Evolutionary conservation across 2,113 vertebrate species (phyloP).

Genomic region (Python bivittatus): DNA sequence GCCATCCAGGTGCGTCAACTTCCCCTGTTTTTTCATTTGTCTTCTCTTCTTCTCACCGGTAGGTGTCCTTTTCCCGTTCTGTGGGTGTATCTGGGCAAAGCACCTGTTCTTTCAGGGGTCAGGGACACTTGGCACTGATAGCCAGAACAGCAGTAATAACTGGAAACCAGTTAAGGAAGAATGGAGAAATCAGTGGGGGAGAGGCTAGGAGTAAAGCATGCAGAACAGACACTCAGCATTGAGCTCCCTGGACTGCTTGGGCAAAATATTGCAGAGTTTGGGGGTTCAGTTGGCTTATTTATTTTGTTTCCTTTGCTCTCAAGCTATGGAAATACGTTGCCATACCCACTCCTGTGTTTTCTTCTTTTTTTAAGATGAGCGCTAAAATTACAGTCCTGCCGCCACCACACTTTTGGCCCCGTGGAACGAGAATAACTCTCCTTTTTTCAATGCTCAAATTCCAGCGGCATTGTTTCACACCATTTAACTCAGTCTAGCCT

Average conservation of each 20-base stretch:
- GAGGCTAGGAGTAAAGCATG: neutral
- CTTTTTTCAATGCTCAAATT: neutral
- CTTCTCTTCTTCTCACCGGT: neutral
- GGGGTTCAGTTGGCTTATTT: neutral
- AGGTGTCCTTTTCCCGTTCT: neutral
- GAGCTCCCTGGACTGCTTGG: neutral
- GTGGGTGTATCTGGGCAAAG: neutral
- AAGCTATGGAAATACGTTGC: neutral
- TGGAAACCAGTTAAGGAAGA: neutral
- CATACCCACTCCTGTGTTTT: neutral
- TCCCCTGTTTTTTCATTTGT: too few relatives aligned
- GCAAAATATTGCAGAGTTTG: neutral
- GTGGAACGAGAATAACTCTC: too few relatives aligned
- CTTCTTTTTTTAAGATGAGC: neutral
- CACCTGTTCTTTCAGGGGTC: too few relatives aligned
- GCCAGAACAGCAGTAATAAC: neutral
- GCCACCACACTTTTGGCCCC: too few relatives aligned
- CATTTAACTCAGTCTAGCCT: neutral
- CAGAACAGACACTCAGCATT: neutral
- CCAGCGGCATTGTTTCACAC: neutral
- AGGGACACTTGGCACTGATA: too few relatives aligned
- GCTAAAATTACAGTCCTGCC: constrained; percentile 11
- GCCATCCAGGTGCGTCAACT: neutral
- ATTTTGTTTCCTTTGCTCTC: neutral
- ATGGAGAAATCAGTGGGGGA: neutral